Base-by-base conservation (phyloP, 1,140 invertebrate species). In the Nasonia longicornis region DNA sequence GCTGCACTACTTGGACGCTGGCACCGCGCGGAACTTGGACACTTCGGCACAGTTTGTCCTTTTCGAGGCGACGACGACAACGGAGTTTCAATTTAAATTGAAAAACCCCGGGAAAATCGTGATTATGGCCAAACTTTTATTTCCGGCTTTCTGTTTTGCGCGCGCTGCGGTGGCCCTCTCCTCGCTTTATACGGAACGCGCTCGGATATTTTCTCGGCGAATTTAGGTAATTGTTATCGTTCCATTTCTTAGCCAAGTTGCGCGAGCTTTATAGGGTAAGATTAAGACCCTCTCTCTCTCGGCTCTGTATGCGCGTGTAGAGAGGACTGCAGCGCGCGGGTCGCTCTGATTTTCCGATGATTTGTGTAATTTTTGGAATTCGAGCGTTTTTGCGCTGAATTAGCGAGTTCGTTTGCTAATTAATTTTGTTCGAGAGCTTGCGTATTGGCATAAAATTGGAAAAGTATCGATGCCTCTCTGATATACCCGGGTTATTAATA, bases 71-170 rank as follows among this genome's bases (percentile, higher is more conserved):
- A 42, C 48, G 42, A 31, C 48, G 73, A 42, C 48, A 26, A 31
- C 48, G 73, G 26, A 80, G 71, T 73, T 80, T 74, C 78, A 80
- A 80, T 80, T 80, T 80, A 66, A 80, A 80, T 80, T 66, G 71
- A 80, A 80, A 74, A 74, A 74, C 29, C 48, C 63, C n/a, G 38
- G 31, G 71, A 66, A 66, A 74, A 66, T 74, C 71, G 69, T 66
- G 64, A 77, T 69, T 80, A 66, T 74, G 71, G 38, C 11, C 70
- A 45, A 80, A 80, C 58, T 80, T 80, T 74, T 48, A 73, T 80
- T 73, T 45, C 58, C 48, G 22, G 38, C 12, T 66, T 69, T 69
- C 66, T 31, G 35, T 69, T 69, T 77, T 22, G 42, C 63, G 12
- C 38, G 31, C 20, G 26, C 26, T 11, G 31, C 48, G 14, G 1